Percentiles rank a stretch among this genome's conserved stretches.
Evolutionary conservation across 1,140 invertebrate species (phyloP).

Genomic region (Melitaea cinxia): DNA sequence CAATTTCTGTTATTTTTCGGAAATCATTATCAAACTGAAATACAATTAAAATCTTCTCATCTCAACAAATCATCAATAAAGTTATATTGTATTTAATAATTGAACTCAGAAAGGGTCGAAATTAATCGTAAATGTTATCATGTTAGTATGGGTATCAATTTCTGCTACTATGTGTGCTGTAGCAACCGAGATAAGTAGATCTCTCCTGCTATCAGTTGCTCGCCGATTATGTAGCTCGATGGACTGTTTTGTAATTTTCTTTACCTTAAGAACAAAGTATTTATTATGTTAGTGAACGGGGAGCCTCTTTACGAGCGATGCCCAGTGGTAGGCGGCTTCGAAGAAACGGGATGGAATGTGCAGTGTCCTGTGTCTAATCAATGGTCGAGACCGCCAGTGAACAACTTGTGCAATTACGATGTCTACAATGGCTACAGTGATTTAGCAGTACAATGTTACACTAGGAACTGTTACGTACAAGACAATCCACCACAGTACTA

Average conservation of each 20-base stretch:
- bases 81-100: neutral
- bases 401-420: conserved; percentile 48
- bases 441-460: conserved; percentile 55
- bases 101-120: conserved; percentile 5
- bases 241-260: conserved; percentile 62
- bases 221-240: conserved; percentile 69
- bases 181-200: conserved; percentile 68
- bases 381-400: conserved; percentile 49
- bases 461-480: conserved; percentile 43
- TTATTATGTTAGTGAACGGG: conserved; percentile 62
- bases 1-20: too few relatives aligned
- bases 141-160: conserved; percentile 66
- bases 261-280: conserved; percentile 38
- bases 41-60: neutral
- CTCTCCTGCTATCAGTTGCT: conserved; percentile 72
- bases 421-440: conserved; percentile 48
- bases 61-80: neutral
- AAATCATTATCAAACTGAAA: too few relatives aligned
- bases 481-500: conserved; percentile 49
- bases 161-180: conserved; percentile 68
- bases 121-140: conserved; percentile 54
- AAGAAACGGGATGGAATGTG: conserved; percentile 55
- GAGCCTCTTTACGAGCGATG: conserved; percentile 47
- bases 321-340: conserved; percentile 48
- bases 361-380: conserved; percentile 57